Evolutionary conservation across 2,113 vertebrate species (phyloP).

Genomic region (Haplotaxodon microlepis): DNA sequence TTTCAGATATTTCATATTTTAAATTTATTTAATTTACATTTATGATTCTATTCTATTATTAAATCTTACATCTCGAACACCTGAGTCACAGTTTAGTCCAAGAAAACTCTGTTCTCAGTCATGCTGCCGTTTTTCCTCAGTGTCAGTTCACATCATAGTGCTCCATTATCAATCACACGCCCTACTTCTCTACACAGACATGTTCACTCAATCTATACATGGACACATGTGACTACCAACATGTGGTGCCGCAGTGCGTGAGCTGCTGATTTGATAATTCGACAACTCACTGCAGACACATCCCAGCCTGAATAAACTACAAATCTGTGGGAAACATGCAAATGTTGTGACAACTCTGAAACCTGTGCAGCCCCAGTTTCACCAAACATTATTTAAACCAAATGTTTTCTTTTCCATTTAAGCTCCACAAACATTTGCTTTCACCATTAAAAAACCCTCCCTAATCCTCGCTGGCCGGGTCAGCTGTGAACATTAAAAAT

Average conservation of each 20-base stretch:
- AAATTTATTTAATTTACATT: background rate
- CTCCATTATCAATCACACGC: background rate
- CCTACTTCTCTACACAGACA: background rate
- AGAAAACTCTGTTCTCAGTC: background rate
- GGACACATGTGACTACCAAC: background rate
- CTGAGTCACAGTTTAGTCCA: background rate
- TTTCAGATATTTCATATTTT: background rate
- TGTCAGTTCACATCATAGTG: background rate
- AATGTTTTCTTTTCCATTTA: background rate
- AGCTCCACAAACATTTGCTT: background rate
- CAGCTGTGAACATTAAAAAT: background rate
- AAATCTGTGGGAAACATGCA: background rate
- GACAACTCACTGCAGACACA: background rate
- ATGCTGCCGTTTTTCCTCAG: background rate
- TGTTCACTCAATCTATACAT: background rate
- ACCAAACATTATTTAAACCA: background rate
- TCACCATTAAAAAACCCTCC: background rate
- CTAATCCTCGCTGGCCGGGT: fast-evolving
- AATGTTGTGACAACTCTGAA: background rate
- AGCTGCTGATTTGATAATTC: background rate
- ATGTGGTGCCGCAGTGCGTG: fast-evolving
- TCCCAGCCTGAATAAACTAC: fast-evolving
- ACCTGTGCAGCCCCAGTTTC: background rate
- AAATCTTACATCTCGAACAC: fast-evolving
- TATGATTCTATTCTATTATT: background rate